These are phyloP conservation scores for Triops cancriformis DNA, from an alignment of 1,140 invertebrate species.

Conservation along the genomic window DNA sequence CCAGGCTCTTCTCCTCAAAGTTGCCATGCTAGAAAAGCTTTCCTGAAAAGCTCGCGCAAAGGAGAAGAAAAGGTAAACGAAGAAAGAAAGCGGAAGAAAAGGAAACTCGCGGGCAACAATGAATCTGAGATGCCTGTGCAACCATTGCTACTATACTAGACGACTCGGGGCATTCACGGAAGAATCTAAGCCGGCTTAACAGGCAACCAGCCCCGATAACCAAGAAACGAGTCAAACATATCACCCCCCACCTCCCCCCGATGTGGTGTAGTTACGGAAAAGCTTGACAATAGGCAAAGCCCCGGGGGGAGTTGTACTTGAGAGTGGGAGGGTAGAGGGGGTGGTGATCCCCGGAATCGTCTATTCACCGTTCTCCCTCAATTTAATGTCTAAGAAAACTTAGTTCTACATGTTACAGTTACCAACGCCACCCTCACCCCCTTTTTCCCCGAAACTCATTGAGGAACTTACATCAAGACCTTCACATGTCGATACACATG, in stretches of 20 bases:
- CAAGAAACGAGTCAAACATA: not conserved
- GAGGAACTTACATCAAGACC: too few relatives aligned
- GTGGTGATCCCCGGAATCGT: not conserved
- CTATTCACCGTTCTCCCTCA: not conserved
- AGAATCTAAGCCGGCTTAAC: constrained; percentile 3
- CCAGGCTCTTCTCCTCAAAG: not conserved
- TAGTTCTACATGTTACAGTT: too few relatives aligned
- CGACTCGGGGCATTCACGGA: too few relatives aligned
- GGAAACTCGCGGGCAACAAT: not conserved
- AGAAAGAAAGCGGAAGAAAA: not conserved
- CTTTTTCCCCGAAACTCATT: too few relatives aligned
- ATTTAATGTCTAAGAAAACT: not conserved
- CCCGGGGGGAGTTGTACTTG: not conserved
- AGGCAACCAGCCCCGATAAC: not conserved
- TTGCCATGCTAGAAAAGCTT: not conserved
- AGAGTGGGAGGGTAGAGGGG: not conserved
- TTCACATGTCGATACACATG: too few relatives aligned
- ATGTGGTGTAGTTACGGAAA: not conserved
- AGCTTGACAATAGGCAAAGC: not conserved
- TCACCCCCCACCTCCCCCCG: not conserved
- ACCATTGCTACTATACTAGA: not conserved
- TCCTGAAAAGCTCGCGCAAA: not conserved
- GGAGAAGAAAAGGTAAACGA: not conserved
- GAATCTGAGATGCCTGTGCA: not conserved
- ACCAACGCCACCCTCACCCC: too few relatives aligned